Evolutionary conservation across 92 coral and sea anemone species (phyloP), one percentile per base, ranked within the genome.

Genomic region (Anthopleura xanthogrammica): DNA sequence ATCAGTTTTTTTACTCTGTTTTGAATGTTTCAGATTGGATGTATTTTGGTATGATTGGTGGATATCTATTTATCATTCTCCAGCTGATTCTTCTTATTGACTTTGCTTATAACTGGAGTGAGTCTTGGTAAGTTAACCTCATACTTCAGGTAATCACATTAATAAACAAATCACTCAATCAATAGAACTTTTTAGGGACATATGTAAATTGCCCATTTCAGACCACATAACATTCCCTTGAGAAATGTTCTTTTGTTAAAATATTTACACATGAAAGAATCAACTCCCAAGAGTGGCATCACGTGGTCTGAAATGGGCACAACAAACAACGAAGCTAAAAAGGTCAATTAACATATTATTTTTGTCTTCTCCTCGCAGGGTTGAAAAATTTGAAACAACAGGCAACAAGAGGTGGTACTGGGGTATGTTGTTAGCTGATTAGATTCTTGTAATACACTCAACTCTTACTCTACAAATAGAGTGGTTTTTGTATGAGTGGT

Each of bases 21-120:
- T 41, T 24, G n/a, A 58, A 56, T n/a, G 40, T 85, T 43, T 19
- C 82, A 95, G 98, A 90, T 0, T 95, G 98, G 98, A 90, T 95
- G 98, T 95, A 92, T 78, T 76, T 95, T 68, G 98, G 98, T 12
- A 94, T 95, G 98, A 76, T 90, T 85, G 98, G 98, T 64, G 98
- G 98, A 2, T 95, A 91, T 75, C 72, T 92, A 75, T 95, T 95
- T 80, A 95, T 95, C 75, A 77, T 95, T 41, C 87, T 95, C 19
- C 98, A 95, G 87, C 86, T 95, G 56, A 90, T 95, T 40, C 60
- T 95, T 75, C 78, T 95, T 56, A 90, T 95, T 60, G 98, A 95
- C 84, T 95, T 95, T 90, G 98, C 98, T 20, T 89, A 95, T 90
- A 93, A 84, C 82, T 95, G 98, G 98, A 93, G 94, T 85, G 98